Conservation (phyloP, 1,140 invertebrate genomes). For the Drosophila teissieri region DNA sequence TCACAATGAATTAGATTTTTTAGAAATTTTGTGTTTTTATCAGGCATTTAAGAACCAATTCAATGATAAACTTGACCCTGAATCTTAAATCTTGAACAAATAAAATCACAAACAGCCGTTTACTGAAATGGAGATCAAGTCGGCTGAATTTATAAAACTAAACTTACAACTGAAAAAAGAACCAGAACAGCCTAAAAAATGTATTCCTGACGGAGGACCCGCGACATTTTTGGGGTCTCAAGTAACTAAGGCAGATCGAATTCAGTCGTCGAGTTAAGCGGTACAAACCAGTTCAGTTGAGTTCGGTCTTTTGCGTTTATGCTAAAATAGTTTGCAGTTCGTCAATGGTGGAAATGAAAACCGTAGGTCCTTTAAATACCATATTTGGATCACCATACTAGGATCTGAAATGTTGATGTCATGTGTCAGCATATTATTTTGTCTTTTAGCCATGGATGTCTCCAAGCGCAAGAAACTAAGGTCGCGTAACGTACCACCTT, state of each 20-base stretch:
- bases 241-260: constrained; percentile 39
- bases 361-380: background rate
- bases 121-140: constrained; percentile 24
- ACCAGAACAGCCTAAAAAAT: background rate
- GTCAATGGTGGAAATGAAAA: constrained; percentile 6
- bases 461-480: constrained; percentile 80
- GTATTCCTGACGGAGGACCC: constrained; percentile 41
- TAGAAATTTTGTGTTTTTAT: too few relatives aligned
- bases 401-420: too few relatives aligned
- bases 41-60: too few relatives aligned
- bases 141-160: constrained; percentile 48
- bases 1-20: too few relatives aligned
- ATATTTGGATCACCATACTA: too few relatives aligned
- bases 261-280: background rate
- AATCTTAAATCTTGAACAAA: too few relatives aligned
- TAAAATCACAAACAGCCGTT: background rate
- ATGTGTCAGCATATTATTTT: constrained; percentile 2
- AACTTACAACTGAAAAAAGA: constrained; percentile 16
- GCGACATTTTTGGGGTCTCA: constrained; percentile 55
- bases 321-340: constrained; percentile 27
- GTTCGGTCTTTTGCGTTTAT: background rate
- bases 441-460: constrained; percentile 45
- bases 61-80: too few relatives aligned
- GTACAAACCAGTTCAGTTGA: constrained; percentile 6
- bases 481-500: constrained; percentile 60